Conservation (phyloP, 2,113 vertebrate species). For the Gopherus evgoodei region DNA sequence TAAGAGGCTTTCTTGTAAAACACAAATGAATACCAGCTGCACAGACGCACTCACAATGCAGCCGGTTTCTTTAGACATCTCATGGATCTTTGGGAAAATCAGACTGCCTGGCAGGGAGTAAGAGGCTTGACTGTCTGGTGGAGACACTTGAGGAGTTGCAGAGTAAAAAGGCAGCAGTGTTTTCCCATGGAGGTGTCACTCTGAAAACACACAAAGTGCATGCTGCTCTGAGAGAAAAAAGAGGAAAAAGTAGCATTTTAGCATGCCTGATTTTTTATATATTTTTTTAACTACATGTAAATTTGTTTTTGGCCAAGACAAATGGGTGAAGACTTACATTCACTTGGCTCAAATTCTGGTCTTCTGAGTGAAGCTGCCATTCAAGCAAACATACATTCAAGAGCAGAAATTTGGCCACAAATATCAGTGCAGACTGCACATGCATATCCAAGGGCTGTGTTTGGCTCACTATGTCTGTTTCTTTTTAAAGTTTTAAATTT, state of each 20-base stretch:
- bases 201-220: neutral
- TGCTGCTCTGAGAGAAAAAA: neutral
- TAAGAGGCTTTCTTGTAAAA: constrained; percentile 80
- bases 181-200: neutral
- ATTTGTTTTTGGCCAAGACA: neutral
- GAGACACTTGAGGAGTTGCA: neutral
- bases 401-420: fast-evolving
- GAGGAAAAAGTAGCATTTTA: neutral
- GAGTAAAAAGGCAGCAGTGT: constrained; percentile 33
- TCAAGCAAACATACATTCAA: neutral
- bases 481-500: neutral
- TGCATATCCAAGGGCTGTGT: constrained; percentile 2
- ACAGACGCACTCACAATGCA: constrained; percentile 15
- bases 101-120: neutral
- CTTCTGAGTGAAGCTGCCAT: neutral
- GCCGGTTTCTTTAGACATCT: constrained; percentile 49
- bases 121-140: neutral
- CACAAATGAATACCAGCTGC: constrained; percentile 83
- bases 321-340: neutral
- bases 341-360: fast-evolving
- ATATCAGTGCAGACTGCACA: neutral
- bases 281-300: neutral
- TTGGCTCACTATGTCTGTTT: neutral
- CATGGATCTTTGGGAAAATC: constrained; percentile 23
- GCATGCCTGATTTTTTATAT: neutral